Evolutionary conservation across 2,113 vertebrate species (phyloP).

Genomic region (Spheniscus mendiculus): DNA sequence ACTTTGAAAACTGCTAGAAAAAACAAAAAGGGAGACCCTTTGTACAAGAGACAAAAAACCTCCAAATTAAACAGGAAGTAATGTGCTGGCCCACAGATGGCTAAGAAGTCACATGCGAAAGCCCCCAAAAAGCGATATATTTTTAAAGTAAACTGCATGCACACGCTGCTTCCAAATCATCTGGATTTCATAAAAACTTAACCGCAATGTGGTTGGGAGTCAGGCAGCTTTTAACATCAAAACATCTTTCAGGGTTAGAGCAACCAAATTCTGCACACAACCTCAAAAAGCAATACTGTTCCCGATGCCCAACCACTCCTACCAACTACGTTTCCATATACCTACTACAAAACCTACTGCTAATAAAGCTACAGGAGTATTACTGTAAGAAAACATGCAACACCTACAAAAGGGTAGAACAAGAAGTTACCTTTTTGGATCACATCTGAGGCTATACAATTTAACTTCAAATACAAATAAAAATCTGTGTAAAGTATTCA

Average conservation of each 20-base stretch:
- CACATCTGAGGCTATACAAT: background rate
- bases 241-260: conserved; percentile 58
- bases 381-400: background rate
- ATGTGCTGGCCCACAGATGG: conserved; percentile 61
- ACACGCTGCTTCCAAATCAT: conserved; percentile 69
- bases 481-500: background rate
- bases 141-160: conserved; percentile 62
- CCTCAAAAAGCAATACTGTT: conserved; percentile 11
- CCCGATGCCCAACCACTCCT: background rate
- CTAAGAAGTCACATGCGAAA: conserved; percentile 38
- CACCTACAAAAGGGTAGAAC: background rate
- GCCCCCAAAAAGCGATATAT: conserved; percentile 53
- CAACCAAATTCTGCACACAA: conserved; percentile 27
- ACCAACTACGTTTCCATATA: background rate
- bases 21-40: conserved; percentile 43
- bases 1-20: conserved; percentile 57
- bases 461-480: background rate
- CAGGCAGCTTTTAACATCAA: conserved; percentile 65
- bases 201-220: conserved; percentile 64
- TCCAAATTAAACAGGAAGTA: conserved; percentile 77
- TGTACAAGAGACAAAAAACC: conserved; percentile 40
- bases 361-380: background rate
- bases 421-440: background rate
- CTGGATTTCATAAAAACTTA: conserved; percentile 76
- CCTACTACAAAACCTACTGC: background rate